A percentile compares a stretch with the other conserved stretches of the same genome.
Evolutionary conservation across 2,888 invertebrate genomes (phyloP).

Genomic region (Griposia aprilina): DNA sequence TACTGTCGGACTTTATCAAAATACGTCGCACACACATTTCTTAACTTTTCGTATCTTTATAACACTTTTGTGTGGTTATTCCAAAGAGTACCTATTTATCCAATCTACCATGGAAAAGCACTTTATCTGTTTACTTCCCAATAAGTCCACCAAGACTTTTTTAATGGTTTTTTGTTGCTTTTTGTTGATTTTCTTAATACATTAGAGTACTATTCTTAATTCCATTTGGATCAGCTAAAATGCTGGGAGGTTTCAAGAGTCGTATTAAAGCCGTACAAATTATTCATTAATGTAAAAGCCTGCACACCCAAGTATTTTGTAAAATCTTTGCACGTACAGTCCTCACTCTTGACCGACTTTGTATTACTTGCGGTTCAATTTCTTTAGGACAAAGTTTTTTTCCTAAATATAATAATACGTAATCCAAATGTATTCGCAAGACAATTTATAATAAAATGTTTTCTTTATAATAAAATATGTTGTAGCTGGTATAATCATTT

Average conservation of each 20-base stretch:
- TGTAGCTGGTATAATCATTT: background rate
- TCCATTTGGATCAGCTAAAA: slow-evolving; percentile 1
- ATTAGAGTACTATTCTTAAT: background rate
- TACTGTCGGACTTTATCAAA: background rate
- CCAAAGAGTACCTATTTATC: background rate
- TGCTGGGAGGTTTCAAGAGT: background rate
- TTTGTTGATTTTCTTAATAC: no score
- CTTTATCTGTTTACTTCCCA: slow-evolving; percentile 1
- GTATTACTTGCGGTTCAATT: slow-evolving; percentile 23
- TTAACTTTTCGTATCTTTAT: background rate
- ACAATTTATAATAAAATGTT: background rate
- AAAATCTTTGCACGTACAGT: slow-evolving; percentile 50
- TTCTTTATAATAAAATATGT: slow-evolving; percentile 12
- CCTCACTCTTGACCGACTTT: slow-evolving; percentile 40
- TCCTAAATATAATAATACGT: background rate
- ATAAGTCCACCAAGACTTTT: background rate
- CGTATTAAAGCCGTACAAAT: slow-evolving; percentile 26
- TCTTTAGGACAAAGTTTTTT: background rate
- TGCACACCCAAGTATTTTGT: slow-evolving; percentile 9
- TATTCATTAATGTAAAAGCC: slow-evolving; percentile 31
- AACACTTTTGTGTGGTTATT: background rate
- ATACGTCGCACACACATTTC: background rate
- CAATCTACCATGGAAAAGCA: background rate
- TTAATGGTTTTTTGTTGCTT: background rate
- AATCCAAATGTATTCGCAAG: background rate